Evolutionary conservation across 2,888 invertebrate genomes (phyloP).

Genomic region (Eupithecia pulchellata): DNA sequence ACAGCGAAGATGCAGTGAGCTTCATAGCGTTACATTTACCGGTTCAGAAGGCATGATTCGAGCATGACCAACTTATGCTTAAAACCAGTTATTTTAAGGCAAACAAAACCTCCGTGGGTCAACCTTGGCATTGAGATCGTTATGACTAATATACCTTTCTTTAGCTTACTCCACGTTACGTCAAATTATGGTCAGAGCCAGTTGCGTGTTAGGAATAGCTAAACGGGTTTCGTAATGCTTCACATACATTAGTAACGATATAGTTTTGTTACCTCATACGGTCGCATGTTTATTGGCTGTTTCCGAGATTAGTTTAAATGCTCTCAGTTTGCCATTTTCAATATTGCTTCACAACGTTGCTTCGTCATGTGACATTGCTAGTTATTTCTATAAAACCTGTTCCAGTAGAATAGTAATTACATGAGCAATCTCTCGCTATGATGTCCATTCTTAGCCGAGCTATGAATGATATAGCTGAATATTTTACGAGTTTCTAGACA

Average conservation of each 20-base stretch:
- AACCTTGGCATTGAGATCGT: conserved; percentile 80
- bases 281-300: conserved; percentile 46
- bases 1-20: conserved; percentile 39
- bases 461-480: conserved; percentile 27
- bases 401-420: conserved; percentile 13
- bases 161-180: conserved; percentile 48
- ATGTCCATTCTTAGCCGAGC: conserved; percentile 7
- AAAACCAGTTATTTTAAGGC: conserved; percentile 67
- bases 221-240: conserved; percentile 49
- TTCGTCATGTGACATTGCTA: conserved; percentile 26
- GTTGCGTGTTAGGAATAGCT: conserved; percentile 54
- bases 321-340: conserved; percentile 22
- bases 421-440: neutral
- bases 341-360: conserved; percentile 19
- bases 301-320: conserved; percentile 30
- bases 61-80: conserved; percentile 60
- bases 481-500: conserved; percentile 41
- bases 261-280: conserved; percentile 42
- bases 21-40: conserved; percentile 46
- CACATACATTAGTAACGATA: conserved; percentile 40
- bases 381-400: conserved; percentile 27
- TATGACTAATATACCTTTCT: conserved; percentile 66
- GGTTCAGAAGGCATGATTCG: conserved; percentile 40
- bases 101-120: conserved; percentile 59
- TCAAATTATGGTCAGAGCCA: conserved; percentile 45